Percentiles rank a stretch among this genome's conserved stretches.
phyloP scores from a whole-genome alignment of 2,113 vertebrate species.

The Perca flavescens region DNA sequence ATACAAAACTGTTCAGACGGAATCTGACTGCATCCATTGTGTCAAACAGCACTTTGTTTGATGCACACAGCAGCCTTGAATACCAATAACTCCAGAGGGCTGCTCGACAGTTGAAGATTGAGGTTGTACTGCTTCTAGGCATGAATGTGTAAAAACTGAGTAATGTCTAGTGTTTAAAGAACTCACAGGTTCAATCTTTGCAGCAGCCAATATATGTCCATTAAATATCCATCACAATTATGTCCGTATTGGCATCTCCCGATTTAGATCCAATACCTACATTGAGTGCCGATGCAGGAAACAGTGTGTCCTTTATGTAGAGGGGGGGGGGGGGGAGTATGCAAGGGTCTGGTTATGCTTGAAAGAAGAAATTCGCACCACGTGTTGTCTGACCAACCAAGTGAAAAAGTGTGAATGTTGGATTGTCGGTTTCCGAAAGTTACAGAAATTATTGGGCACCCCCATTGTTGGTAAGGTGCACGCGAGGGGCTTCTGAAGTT shows the following conservation, averaged over 20 bases:
- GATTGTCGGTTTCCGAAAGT: no score
- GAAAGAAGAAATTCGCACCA: not conserved
- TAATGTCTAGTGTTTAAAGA: constrained; percentile 38
- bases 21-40: constrained; percentile 41
- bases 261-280: not conserved
- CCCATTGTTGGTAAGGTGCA: not conserved
- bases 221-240: constrained; percentile 19
- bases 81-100: constrained; percentile 60
- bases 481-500: not conserved
- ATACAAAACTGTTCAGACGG: constrained; percentile 40
- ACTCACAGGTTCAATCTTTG: constrained; percentile 22
- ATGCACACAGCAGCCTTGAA: constrained; percentile 55
- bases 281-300: not conserved
- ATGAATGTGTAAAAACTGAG: constrained; percentile 53
- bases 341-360: not conserved
- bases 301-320: not conserved
- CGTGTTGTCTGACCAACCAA: not conserved
- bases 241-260: not conserved
- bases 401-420: no score
- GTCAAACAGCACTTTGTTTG: constrained; percentile 44
- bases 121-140: constrained; percentile 45
- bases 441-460: no score
- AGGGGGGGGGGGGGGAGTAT: no score
- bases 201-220: constrained; percentile 16
- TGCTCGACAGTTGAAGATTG: constrained; percentile 49